These are phyloP conservation scores for Callionymus lyra DNA, from an alignment of 2,113 vertebrate genomes.

Conservation along the genomic window DNA sequence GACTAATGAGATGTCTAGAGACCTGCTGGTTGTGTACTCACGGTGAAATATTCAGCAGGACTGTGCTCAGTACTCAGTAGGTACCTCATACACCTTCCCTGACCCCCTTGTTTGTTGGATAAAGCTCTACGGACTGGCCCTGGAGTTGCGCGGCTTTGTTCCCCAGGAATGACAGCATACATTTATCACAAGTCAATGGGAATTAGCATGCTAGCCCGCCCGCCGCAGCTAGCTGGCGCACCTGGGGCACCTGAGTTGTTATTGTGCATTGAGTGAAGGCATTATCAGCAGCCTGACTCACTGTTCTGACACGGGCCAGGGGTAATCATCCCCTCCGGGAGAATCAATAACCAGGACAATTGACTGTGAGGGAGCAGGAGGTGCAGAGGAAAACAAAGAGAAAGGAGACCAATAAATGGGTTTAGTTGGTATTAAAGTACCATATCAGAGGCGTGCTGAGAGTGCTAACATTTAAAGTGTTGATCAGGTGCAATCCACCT, in stretches of 20 bases:
- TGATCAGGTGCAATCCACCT: too few species aligned
- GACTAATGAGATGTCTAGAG: conserved; percentile 33
- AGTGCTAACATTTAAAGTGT: too few species aligned
- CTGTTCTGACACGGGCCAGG: conserved; percentile 50
- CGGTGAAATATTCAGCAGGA: conserved; percentile 4
- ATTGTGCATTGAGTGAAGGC: conserved; percentile 54
- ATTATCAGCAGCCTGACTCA: conserved; percentile 51
- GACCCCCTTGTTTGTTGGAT: conserved; percentile 27
- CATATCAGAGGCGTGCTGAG: background rate
- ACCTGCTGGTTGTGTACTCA: conserved; percentile 4
- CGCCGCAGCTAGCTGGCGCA: conserved; percentile 21
- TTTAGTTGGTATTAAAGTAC: conserved; percentile 12
- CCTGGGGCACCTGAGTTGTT: conserved; percentile 51
- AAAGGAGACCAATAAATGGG: conserved; percentile 18
- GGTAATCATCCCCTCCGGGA: conserved; percentile 56
- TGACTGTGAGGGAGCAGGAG: conserved; percentile 16
- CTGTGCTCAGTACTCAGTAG: conserved; percentile 1
- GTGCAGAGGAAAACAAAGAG: conserved; percentile 9
- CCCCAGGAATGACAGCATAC: conserved; percentile 37
- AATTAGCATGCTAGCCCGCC: conserved; percentile 49
- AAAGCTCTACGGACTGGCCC: conserved; percentile 31
- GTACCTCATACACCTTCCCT: conserved; percentile 15
- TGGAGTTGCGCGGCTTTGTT: conserved; percentile 36
- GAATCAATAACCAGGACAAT: conserved; percentile 48
- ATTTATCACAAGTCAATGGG: conserved; percentile 49